Evolutionary conservation across 2,113 vertebrate species (phyloP).

Genomic region (Barnardius zonarius): DNA sequence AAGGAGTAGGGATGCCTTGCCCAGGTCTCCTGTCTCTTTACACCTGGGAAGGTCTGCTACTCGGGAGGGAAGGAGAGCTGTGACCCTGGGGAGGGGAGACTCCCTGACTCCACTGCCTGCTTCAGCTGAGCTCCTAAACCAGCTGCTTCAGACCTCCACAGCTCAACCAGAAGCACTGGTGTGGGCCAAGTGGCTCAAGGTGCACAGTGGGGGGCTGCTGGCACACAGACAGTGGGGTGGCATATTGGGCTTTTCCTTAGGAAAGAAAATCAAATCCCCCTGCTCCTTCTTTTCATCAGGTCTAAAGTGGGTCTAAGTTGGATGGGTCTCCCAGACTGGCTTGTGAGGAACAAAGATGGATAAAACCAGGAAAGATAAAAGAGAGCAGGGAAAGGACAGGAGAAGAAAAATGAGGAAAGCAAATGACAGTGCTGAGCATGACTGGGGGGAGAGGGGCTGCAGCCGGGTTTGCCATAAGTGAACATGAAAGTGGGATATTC

Average conservation of each 20-base stretch:
- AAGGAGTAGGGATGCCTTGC: background rate
- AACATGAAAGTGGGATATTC: background rate
- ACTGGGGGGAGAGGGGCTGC: background rate
- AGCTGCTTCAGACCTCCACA: background rate
- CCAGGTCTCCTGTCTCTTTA: background rate
- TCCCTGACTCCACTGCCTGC: fast-evolving
- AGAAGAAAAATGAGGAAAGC: background rate
- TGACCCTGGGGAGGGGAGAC: background rate
- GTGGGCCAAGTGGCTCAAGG: fast-evolving
- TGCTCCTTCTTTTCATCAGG: background rate
- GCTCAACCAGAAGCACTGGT: background rate
- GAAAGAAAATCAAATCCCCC: background rate
- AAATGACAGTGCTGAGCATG: background rate
- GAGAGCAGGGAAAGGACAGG: background rate
- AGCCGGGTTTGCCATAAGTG: background rate
- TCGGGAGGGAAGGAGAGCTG: fast-evolving
- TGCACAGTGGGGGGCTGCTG: background rate
- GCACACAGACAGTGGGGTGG: background rate
- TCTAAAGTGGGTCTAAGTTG: background rate
- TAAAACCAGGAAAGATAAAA: background rate
- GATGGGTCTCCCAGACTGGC: background rate
- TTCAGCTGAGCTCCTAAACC: background rate
- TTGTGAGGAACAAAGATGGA: background rate
- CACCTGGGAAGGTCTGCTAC: background rate
- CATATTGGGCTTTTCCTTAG: background rate